phyloP scores from a whole-genome alignment of 2,113 vertebrate genomes.

The Desmodus rotundus region DNA sequence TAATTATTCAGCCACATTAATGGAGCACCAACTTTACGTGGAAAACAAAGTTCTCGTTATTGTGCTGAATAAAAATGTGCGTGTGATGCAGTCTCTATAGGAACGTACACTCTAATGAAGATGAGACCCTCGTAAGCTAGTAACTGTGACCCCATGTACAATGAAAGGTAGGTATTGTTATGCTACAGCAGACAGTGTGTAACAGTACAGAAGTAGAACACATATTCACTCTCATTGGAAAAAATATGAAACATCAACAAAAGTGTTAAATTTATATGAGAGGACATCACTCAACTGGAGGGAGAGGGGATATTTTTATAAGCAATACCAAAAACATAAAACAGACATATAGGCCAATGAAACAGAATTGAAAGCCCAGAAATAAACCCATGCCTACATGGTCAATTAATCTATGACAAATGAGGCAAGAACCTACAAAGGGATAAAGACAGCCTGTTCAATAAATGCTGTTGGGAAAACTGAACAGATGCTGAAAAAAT shows the following conservation, averaged over 20 bases:
- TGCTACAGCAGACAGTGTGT: not conserved
- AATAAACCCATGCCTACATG: not conserved
- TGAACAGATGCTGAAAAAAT: not conserved
- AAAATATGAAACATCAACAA: not conserved
- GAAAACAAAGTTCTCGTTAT: not conserved
- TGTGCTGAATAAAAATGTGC: not conserved
- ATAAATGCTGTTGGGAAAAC: not conserved
- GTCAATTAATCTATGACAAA: not conserved
- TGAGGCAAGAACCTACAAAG: not conserved
- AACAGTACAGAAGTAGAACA: not conserved
- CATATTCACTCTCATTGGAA: not conserved
- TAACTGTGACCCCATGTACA: not conserved
- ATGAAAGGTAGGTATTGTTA: not conserved
- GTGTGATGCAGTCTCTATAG: not conserved
- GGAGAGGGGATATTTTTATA: not conserved
- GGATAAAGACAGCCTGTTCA: not conserved
- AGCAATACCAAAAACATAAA: not conserved
- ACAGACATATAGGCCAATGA: not conserved
- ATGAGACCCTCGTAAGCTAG: not conserved
- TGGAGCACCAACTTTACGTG: not conserved
- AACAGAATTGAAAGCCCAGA: not conserved
- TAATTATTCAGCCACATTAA: not conserved
- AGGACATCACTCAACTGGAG: not conserved
- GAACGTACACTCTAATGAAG: not conserved
- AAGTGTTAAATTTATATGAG: not conserved